Conservation (phyloP, 2,888 invertebrate species). For the Limnephilus rhombicus region DNA sequence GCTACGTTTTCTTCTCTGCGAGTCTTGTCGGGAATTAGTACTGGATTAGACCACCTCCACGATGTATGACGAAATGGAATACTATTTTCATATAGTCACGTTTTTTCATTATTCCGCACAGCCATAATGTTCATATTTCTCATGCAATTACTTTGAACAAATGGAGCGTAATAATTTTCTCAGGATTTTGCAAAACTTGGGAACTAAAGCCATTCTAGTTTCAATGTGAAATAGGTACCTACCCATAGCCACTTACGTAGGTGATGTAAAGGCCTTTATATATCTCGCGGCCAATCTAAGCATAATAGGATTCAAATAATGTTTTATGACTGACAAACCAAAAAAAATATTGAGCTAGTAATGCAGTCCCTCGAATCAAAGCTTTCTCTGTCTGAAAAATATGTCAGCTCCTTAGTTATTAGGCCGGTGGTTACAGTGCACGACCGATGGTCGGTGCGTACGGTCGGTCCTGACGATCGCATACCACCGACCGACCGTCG, state of each 20-base stretch:
- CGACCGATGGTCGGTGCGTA: no score
- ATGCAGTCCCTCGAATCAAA: background rate
- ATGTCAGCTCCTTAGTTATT: background rate
- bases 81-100: constrained; percentile 34
- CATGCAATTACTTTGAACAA: constrained; percentile 39
- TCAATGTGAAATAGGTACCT: constrained; percentile 17
- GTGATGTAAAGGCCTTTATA: background rate
- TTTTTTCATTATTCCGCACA: constrained; percentile 33
- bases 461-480: no score
- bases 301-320: background rate
- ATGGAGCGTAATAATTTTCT: constrained; percentile 45
- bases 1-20: constrained; percentile 10
- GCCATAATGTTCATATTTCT: constrained; percentile 44
- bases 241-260: background rate
- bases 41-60: background rate
- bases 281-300: background rate
- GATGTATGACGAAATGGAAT: constrained; percentile 16
- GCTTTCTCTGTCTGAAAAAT: no score
- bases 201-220: constrained; percentile 33
- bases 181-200: constrained; percentile 44
- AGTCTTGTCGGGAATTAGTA: background rate
- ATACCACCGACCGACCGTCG: no score
- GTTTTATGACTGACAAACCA: background rate
- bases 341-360: background rate
- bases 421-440: no score